phyloP scores from a whole-genome alignment of 2,113 vertebrate species.

The Tetrax tetrax region DNA sequence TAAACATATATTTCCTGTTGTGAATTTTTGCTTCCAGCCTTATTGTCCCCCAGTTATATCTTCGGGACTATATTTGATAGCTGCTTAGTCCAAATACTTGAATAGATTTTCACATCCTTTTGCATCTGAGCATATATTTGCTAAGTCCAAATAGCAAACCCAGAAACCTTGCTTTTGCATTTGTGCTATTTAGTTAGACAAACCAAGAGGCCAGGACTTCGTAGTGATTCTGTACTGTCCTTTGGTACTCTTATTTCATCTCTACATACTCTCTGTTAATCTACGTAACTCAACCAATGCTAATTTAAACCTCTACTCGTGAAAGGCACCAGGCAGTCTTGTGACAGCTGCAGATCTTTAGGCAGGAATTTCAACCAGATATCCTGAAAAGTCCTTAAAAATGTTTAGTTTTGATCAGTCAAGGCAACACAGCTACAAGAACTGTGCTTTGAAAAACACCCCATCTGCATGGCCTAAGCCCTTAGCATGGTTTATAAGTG shows the following conservation, averaged over 20 bases:
- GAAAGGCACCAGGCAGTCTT: not conserved
- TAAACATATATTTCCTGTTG: not conserved
- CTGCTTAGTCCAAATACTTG: not conserved
- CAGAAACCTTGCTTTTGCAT: not conserved
- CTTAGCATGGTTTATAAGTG: not conserved
- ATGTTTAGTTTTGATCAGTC: not conserved
- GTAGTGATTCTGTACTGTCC: not conserved
- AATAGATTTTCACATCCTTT: not conserved
- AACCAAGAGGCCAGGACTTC: not conserved
- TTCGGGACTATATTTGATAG: not conserved
- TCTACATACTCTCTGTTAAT: not conserved
- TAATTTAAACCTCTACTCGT: not conserved
- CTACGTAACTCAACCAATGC: not conserved
- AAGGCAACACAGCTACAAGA: not conserved
- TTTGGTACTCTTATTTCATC: not conserved
- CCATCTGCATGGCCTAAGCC: not conserved
- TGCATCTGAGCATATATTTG: not conserved
- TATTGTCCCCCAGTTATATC: not conserved
- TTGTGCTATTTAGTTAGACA: not conserved
- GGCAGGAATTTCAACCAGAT: not conserved
- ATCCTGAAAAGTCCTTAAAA: not conserved
- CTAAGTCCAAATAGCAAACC: not conserved
- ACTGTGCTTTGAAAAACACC: not conserved
- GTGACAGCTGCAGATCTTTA: not conserved
- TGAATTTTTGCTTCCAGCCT: slow-evolving; percentile 27